These are phyloP conservation scores for Epirrhoe tristata DNA, from an alignment of 2,888 invertebrate genomes.

Conservation along the genomic window DNA sequence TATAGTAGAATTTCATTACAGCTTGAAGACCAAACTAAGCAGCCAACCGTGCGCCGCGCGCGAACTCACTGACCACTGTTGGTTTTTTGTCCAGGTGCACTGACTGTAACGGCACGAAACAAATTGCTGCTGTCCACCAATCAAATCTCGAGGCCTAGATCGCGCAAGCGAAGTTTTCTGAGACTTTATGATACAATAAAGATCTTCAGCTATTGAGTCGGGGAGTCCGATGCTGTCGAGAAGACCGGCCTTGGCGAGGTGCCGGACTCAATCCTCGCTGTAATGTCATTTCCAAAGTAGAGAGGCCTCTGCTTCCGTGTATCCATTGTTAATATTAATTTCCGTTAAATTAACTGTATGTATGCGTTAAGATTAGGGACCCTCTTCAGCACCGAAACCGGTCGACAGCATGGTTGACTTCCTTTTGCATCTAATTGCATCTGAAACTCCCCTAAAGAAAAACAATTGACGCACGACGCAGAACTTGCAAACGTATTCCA, in stretches of 20 bases:
- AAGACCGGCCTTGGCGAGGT: conserved; percentile 83
- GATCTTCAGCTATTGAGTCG: conserved; percentile 34
- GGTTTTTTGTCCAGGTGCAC: conserved; percentile 68
- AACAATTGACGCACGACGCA: too few species aligned
- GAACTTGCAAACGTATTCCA: too few species aligned
- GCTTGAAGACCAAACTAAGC: conserved; percentile 10
- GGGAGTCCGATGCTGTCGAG: conserved; percentile 82
- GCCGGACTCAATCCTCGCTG: conserved; percentile 81
- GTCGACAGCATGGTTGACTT: conserved; percentile 83
- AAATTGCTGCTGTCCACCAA: conserved; percentile 64
- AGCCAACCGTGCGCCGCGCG: conserved; percentile 44
- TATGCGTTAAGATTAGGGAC: conserved; percentile 85
- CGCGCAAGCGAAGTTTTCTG: conserved; percentile 67
- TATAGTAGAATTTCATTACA: not conserved
- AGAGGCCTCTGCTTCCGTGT: conserved; percentile 83
- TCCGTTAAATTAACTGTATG: conserved; percentile 84
- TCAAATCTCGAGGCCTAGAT: conserved; percentile 58
- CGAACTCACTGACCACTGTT: conserved; percentile 47
- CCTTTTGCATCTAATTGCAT: conserved; percentile 64
- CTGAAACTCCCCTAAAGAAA: too few species aligned
- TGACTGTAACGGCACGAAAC: conserved; percentile 74
- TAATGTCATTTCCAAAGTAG: conserved; percentile 70
- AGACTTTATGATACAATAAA: conserved; percentile 53
- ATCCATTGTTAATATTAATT: conserved; percentile 83
- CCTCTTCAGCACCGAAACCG: conserved; percentile 80